Base-by-base conservation (phyloP, 1,140 invertebrate species). In the Dinoponera quadriceps region DNA sequence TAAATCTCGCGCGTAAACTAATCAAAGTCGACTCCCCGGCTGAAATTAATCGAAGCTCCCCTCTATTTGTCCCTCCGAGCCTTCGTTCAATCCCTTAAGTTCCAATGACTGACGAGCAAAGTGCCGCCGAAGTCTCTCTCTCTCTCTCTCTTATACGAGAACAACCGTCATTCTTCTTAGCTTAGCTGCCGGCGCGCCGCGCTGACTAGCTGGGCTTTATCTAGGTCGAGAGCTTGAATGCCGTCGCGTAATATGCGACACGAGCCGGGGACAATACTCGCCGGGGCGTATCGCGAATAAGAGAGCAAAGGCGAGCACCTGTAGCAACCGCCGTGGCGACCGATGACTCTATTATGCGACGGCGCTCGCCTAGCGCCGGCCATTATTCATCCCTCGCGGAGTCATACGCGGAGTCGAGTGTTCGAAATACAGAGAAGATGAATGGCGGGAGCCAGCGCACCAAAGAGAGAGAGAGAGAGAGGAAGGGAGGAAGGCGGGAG, bases 301-400 rank as follows among this genome's bases (percentile, higher is more conserved):
- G 65, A 51, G 48, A 44, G 57, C 38, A 66, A 57, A 54, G 49
- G 33, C 48, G 55, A 81, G 68, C 71, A 80, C 75, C 65, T 80
- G 75, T 80, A 69, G 75, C 75, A 22, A 55, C 49, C 48, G 22
- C 14, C 60, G 73, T 18, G 29, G 22, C 75, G 27, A 78, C 63
- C 75, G 65, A 80, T 80, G 75, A 80, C 54, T 59, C 63, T 71
- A 80, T 80, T 80, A 71, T 71, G 63, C 20, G 49, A 29, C 63
- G 51, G 29, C 54, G 51, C 75, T 78, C 49, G 74, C 49, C 38
- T 69, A 78, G 75, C 65, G 38, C 65, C 63, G 65, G 33, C 75
- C 54, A 80, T 80, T 80, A 80, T 80, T 80, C 75, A 80, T 75
- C 29, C 33, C 71, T 77, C 80, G 72, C 75, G 51, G 54, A 80